phyloP scores from a whole-genome alignment of 2,797 vertebrate genomes.

The Oceanodroma leucorhoa region DNA sequence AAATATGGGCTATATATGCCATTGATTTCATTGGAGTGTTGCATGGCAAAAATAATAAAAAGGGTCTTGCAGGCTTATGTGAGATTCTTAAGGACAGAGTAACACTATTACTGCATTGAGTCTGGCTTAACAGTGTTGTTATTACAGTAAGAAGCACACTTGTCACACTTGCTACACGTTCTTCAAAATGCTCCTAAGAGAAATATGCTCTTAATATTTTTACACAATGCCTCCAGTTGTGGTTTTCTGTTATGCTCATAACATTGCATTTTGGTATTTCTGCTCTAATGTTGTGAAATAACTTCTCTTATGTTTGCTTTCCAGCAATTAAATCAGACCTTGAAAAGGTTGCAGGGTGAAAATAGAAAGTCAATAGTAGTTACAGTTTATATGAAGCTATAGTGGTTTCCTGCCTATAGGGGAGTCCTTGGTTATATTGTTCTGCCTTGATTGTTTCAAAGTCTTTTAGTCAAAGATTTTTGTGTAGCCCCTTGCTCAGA shows the following conservation, averaged over 20 bases:
- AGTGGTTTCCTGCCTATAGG: not conserved
- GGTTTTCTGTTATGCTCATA: not conserved
- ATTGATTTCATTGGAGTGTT: not conserved
- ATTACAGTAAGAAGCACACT: not conserved
- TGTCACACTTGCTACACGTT: not conserved
- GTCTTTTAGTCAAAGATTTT: not conserved
- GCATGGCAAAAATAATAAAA: not conserved
- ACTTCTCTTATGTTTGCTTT: not conserved
- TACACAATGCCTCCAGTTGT: not conserved
- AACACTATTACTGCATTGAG: not conserved
- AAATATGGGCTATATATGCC: not conserved
- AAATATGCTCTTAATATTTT: not conserved
- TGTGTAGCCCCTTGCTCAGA: not conserved
- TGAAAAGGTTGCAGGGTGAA: not conserved
- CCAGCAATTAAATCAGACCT: constrained; percentile 9
- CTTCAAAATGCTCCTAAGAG: not conserved
- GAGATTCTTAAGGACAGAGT: not conserved
- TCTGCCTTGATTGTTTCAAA: not conserved
- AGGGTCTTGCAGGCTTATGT: not conserved
- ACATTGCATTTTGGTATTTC: not conserved
- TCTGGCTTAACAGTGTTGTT: not conserved
- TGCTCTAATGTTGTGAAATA: not conserved
- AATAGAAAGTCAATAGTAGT: not conserved
- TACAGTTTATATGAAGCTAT: not conserved
- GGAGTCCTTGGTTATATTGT: not conserved